These are phyloP conservation scores for Hippocampus kuda DNA, from an alignment of 2,797 vertebrate genomes.

Conservation along the genomic window DNA sequence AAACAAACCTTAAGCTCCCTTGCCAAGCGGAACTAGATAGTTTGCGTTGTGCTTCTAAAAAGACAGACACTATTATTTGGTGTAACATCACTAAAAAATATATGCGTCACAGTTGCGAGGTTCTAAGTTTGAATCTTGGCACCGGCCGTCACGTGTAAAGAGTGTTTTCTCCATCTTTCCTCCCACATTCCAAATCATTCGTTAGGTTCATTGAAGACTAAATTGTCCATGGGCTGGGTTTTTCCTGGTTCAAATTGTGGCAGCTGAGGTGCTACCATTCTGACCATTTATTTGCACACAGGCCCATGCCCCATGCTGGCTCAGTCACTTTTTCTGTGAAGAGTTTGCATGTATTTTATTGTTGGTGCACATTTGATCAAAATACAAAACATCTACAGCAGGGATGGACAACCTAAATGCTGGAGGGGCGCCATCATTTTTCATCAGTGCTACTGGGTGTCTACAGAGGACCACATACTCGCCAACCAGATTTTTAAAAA, in stretches of 20 bases:
- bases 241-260: not conserved
- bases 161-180: not conserved
- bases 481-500: too few relatives aligned
- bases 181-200: not conserved
- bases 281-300: not conserved
- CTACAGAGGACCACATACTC: too few relatives aligned
- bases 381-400: too few relatives aligned
- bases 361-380: too few relatives aligned
- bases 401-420: too few relatives aligned
- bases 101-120: too few relatives aligned
- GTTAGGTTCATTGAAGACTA: not conserved
- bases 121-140: too few relatives aligned
- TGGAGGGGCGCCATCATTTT: too few relatives aligned
- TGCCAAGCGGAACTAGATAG: not conserved
- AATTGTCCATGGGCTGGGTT: not conserved
- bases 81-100: too few relatives aligned
- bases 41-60: not conserved
- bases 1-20: too few relatives aligned
- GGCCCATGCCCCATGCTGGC: not conserved
- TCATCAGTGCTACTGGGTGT: too few relatives aligned
- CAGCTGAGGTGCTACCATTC: not conserved
- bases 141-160: not conserved
- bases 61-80: not conserved
- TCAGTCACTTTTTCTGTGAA: not conserved
- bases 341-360: too few relatives aligned